Percentiles rank a stretch among this genome's conserved stretches.
Conservation (phyloP, 2,888 invertebrate species). For the Drosophila eohydei region DNA sequence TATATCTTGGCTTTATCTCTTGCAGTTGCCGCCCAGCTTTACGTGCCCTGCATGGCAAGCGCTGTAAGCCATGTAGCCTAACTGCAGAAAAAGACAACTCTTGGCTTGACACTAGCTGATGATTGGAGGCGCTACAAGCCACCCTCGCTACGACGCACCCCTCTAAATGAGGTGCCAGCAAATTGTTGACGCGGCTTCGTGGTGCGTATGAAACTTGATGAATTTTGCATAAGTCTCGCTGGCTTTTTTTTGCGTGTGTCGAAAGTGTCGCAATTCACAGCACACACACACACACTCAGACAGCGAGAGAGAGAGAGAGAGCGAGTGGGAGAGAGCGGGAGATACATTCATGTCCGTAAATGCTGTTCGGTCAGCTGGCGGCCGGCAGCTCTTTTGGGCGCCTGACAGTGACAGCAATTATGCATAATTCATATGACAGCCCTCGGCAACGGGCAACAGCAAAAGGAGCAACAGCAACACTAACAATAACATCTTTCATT, state of each 20-base stretch:
- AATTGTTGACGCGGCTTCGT: slow-evolving; percentile 33
- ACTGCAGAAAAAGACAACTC: slow-evolving; percentile 15
- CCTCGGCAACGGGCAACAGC: slow-evolving; percentile 26
- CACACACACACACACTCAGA: slow-evolving; percentile 15
- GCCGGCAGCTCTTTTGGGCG: slow-evolving; percentile 17
- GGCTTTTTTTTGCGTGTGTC: background rate
- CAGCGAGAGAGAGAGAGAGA: background rate
- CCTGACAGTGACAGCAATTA: slow-evolving; percentile 69
- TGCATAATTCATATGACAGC: slow-evolving; percentile 72
- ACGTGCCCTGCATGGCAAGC: slow-evolving; percentile 65
- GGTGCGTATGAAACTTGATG: slow-evolving; percentile 55
- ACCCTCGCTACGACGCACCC: slow-evolving; percentile 1
- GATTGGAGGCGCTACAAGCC: background rate
- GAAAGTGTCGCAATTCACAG: slow-evolving; percentile 52
- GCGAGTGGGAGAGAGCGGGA: background rate
- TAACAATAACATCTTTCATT: slow-evolving; percentile 38
- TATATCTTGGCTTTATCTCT: slow-evolving; percentile 50
- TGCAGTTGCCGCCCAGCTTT: slow-evolving; percentile 44
- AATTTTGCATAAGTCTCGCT: slow-evolving; percentile 38
- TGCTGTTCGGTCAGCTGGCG: slow-evolving; percentile 29
- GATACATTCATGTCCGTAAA: slow-evolving; percentile 17
- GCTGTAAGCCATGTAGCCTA: slow-evolving; percentile 30
- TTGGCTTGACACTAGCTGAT: background rate
- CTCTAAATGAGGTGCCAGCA: slow-evolving; percentile 20
- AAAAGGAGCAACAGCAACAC: slow-evolving; percentile 22